phyloP scores from a whole-genome alignment of 2,888 invertebrate genomes.

The Acanthosepion pharaonis region DNA sequence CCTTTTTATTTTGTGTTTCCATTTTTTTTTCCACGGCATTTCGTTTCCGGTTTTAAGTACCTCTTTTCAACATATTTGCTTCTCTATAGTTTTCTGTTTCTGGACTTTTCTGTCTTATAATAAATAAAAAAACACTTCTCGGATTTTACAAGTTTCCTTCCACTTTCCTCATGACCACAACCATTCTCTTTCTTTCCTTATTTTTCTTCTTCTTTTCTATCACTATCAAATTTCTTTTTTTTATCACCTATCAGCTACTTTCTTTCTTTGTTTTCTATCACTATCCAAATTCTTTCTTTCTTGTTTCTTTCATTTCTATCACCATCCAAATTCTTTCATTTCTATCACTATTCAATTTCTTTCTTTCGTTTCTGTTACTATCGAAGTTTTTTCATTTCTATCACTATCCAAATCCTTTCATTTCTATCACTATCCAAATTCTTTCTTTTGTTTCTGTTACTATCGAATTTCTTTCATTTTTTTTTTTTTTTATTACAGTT shows the following conservation, averaged over 20 bases:
- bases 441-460: neutral
- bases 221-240: neutral
- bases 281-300: neutral
- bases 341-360: neutral
- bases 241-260: neutral
- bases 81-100: too few species aligned
- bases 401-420: neutral
- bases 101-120: neutral
- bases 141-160: neutral
- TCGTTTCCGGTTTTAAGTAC: too few species aligned
- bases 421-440: neutral
- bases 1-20: too few species aligned
- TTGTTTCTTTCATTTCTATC: too few species aligned
- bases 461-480: neutral
- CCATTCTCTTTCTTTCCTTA: neutral
- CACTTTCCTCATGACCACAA: neutral
- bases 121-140: neutral
- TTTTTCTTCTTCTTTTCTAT: too few species aligned
- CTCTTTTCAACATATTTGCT: too few species aligned
- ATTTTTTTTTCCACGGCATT: too few species aligned
- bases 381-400: neutral
- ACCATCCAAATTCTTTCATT: too few species aligned
- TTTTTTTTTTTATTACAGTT: neutral
- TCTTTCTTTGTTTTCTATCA: neutral
- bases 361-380: neutral